Base-by-base conservation (phyloP, 2,888 invertebrate species). In the Drosophila prostipennis region DNA sequence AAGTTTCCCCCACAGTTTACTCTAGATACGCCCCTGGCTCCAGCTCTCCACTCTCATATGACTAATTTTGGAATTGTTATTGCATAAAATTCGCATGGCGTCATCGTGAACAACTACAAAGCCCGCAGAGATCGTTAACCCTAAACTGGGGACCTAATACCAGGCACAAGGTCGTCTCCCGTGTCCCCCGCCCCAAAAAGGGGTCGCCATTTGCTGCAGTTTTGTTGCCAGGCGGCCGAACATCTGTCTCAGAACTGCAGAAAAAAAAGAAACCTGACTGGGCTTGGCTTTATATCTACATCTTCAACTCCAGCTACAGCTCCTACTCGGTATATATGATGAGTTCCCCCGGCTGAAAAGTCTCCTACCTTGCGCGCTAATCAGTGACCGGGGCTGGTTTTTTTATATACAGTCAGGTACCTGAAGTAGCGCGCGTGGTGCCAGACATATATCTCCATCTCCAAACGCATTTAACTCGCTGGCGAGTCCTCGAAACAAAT, bases 351-450 rank as follows among this genome's bases (percentile, higher is more conserved):
- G 16, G 16, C 59, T 56, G 19, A 55, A 46, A 34, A 40, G 78
- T 86, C 87, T 76, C 64, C 93, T 93, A 94, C 94, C 94, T 93
- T 94, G 94, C 96, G 96, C 94, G 96, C 95, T 97, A 96, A 96
- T 95, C 96, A 94, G 96, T 96, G 96, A 94, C 96, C 96, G 94
- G 93, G 95, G 93, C 97, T 97, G 88, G 80, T 83, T 94, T 94
- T 86, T n/a, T 86, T 91, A 92, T 91, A 90, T 92, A 91, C 93
- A 97, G 97, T 97, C 97, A 98, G 97, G 97, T 98, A 98, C 97
- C 97, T 97, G 97, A 97, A 97, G 97, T 98, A 98, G 97, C 97
- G 97, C 97, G 97, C 97, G 97, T 93, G 93, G 96, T 94, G 94
- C 80, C 84, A 81, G 89, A 74, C 80, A 61, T 40, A 48, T 26